Conservation (phyloP, 2,888 invertebrate genomes). For the Brenthis hecate region DNA sequence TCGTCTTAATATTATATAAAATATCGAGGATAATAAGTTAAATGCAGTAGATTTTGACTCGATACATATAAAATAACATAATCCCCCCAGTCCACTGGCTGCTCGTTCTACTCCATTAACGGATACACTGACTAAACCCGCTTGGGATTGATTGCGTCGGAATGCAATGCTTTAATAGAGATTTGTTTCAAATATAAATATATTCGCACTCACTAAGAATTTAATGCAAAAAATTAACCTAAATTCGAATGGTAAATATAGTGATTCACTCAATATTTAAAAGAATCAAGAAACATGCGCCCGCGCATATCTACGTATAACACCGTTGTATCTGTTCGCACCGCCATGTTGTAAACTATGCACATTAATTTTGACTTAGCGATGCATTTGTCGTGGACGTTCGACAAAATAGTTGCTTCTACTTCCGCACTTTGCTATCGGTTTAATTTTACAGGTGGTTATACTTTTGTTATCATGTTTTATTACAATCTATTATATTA, state of each 20-base stretch:
- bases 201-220: too few relatives aligned
- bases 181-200: neutral
- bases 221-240: too few relatives aligned
- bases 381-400: constrained; percentile 18
- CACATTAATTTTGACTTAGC: constrained; percentile 36
- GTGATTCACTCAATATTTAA: too few relatives aligned
- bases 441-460: too few relatives aligned
- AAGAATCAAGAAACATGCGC: too few relatives aligned
- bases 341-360: constrained; percentile 37
- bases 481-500: too few relatives aligned
- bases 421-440: too few relatives aligned
- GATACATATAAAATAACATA: constrained; percentile 12
- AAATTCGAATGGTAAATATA: too few relatives aligned
- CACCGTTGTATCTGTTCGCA: constrained; percentile 22
- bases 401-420: too few relatives aligned
- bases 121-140: constrained; percentile 16
- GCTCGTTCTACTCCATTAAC: constrained; percentile 23
- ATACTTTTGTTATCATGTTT: too few relatives aligned
- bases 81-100: constrained; percentile 9
- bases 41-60: neutral
- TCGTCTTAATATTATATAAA: too few relatives aligned
- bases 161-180: constrained; percentile 14
- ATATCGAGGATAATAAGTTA: too few relatives aligned
- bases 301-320: neutral
- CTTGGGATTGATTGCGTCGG: constrained; percentile 18